Base-by-base conservation (phyloP, 2,113 vertebrate genomes). In the Psilopogon haemacephalus region DNA sequence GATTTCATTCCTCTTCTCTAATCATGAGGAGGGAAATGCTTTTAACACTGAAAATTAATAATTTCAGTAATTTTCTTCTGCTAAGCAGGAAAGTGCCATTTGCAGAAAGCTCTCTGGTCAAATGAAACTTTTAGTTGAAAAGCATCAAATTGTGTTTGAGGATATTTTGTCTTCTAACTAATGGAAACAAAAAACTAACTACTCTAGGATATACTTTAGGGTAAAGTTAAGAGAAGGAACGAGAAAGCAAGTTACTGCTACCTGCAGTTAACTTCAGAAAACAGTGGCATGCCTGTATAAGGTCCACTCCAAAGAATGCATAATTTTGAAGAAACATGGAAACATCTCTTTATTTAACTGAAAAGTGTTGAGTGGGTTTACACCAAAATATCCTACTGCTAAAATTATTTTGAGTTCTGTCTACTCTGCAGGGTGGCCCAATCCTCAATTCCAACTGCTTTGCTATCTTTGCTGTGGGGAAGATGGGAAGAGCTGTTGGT, bases 361-460 rank as follows among this genome's bases (percentile, higher is more conserved):
- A 88, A 78, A 94, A 95, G 82, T 4, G 58, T 91, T 89, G 91
- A 96, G 84, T 81, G 85, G 72, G 48, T 94, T 91, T 77, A 74
- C 38, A 93, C 75, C 5, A 4, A 92, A 94, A 94, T 94, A 92
- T 71, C 89, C 75, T 86, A 62, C 54, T 83, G 72, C 64, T 91
- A 90, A 89, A 89, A 95, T 95, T 94, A 91, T 80, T 94, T 95
- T 75, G 54, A 89, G 82, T 86, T 94, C 83, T 77, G 38, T 94
- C 75, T 96, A 92, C 80, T 82, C 84, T 92, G 52, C 72, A 91
- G 79, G 28, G 60, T 95, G 64, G 93, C 52, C 64, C 74, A 88
- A 88, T 69, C 75, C 93, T 71, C 79, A 88, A 5, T 80, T 91
- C 93, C 95, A 96, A 91, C 92, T 94, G 95, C 71, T 91, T 95